Evolutionary conservation across 2,797 vertebrate species (phyloP).

Genomic region (Erpetoichthys calabaricus): DNA sequence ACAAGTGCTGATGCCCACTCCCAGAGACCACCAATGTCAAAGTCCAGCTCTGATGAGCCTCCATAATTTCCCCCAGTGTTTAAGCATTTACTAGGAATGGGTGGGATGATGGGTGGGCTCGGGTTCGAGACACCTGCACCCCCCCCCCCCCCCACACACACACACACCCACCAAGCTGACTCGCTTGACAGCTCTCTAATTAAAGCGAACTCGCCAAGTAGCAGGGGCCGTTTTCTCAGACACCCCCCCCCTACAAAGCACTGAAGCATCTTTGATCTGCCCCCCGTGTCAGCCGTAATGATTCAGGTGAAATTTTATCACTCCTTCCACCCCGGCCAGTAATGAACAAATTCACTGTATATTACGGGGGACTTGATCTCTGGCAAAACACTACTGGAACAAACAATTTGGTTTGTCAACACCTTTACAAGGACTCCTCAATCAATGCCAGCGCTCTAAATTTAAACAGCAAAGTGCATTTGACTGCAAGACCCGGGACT

Average conservation of each 20-base stretch:
- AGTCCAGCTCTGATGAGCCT: too few species aligned
- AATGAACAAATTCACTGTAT: slow-evolving; percentile 99
- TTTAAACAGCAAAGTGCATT: slow-evolving; percentile 99
- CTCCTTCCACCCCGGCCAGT: slow-evolving; percentile 47
- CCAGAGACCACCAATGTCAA: too few species aligned
- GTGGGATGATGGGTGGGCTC: too few species aligned
- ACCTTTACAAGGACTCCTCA: slow-evolving; percentile 98
- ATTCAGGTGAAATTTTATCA: slow-evolving; percentile 65
- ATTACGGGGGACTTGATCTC: slow-evolving; percentile 99
- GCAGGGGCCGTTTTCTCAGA: slow-evolving; percentile 30
- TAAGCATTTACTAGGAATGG: too few species aligned
- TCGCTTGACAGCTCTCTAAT: slow-evolving; percentile 9
- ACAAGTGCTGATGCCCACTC: too few species aligned
- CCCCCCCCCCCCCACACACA: too few species aligned
- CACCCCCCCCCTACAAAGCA: slow-evolving; percentile 4
- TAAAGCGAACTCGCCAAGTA: slow-evolving; percentile 8
- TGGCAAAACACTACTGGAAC: slow-evolving; percentile 99
- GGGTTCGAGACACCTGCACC: too few species aligned
- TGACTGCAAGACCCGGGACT: slow-evolving; percentile 97
- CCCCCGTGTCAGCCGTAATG: slow-evolving; percentile 44
- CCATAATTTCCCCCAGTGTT: too few species aligned
- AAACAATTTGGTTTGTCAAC: slow-evolving; percentile 99
- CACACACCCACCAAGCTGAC: background rate
- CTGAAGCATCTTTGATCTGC: slow-evolving; percentile 46
- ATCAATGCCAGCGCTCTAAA: slow-evolving; percentile 99